Evolutionary conservation across 2,888 invertebrate species (phyloP).

Genomic region (Drosophila pseudotalamancana): DNA sequence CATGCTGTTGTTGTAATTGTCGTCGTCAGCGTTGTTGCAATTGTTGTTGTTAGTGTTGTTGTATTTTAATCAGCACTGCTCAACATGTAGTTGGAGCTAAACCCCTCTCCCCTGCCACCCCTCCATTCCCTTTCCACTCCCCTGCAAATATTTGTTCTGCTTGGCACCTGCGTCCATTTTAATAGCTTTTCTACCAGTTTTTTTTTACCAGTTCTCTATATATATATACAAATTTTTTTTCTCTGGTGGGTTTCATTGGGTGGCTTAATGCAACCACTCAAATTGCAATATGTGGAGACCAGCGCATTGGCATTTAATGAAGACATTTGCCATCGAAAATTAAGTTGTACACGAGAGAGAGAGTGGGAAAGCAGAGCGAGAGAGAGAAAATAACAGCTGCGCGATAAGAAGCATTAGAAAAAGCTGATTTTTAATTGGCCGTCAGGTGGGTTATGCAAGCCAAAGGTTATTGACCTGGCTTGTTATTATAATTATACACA

Average conservation of each 20-base stretch:
- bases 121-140: too few relatives aligned
- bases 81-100: conserved; percentile 33
- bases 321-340: conserved; percentile 67
- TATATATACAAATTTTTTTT: not conserved
- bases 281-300: conserved; percentile 20
- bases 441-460: not conserved
- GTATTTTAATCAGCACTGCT: conserved; percentile 66
- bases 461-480: conserved; percentile 39
- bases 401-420: conserved; percentile 36
- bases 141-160: conserved; percentile 62
- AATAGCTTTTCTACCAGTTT: conserved; percentile 55
- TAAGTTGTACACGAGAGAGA: conserved; percentile 57
- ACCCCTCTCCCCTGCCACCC: not conserved
- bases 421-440: conserved; percentile 39
- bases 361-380: conserved; percentile 1
- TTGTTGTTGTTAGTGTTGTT: conserved; percentile 33
- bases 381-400: too few relatives aligned
- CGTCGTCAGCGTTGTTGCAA: conserved; percentile 33
- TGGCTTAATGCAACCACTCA: conserved; percentile 30
- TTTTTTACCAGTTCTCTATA: conserved; percentile 13
- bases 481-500: not conserved
- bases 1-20: conserved; percentile 76
- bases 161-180: conserved; percentile 66
- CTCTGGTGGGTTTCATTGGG: conserved; percentile 5
- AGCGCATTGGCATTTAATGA: conserved; percentile 52